These are phyloP conservation scores for Rhinoptilus africanus DNA, from an alignment of 2,113 vertebrate genomes.

Conservation along the genomic window DNA sequence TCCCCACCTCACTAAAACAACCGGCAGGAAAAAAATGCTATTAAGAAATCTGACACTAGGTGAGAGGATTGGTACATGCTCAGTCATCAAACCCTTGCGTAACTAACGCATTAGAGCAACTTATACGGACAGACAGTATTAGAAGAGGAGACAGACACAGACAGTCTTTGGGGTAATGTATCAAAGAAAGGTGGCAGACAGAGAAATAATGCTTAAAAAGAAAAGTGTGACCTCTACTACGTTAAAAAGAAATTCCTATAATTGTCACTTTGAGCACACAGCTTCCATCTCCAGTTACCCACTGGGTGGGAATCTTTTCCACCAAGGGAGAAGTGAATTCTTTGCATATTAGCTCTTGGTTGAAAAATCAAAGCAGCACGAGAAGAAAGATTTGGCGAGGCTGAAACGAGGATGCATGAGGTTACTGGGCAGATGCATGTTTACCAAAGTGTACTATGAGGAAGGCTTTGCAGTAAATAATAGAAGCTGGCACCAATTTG, in stretches of 20 bases:
- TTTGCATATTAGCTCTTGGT: neutral
- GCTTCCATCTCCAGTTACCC: neutral
- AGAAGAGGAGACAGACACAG: neutral
- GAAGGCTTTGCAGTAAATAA: neutral
- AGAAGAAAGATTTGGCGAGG: neutral
- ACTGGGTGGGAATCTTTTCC: neutral
- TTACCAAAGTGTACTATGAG: too few species aligned
- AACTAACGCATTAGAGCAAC: neutral
- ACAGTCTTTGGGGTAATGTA: neutral
- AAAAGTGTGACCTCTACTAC: neutral
- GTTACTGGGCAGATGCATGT: neutral
- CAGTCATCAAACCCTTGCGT: neutral
- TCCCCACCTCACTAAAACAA: neutral
- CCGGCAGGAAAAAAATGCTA: neutral
- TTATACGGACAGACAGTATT: neutral
- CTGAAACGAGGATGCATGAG: neutral
- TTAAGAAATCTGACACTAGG: neutral
- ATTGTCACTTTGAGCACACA: neutral
- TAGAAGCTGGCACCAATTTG: neutral
- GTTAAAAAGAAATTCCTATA: neutral
- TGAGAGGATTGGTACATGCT: neutral
- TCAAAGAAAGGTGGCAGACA: conserved; percentile 4
- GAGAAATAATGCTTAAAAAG: conserved; percentile 1
- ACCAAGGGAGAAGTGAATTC: neutral
- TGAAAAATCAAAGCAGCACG: neutral